Conservation (phyloP, 2,888 invertebrate genomes). For the Epistrophe grossulariae region DNA sequence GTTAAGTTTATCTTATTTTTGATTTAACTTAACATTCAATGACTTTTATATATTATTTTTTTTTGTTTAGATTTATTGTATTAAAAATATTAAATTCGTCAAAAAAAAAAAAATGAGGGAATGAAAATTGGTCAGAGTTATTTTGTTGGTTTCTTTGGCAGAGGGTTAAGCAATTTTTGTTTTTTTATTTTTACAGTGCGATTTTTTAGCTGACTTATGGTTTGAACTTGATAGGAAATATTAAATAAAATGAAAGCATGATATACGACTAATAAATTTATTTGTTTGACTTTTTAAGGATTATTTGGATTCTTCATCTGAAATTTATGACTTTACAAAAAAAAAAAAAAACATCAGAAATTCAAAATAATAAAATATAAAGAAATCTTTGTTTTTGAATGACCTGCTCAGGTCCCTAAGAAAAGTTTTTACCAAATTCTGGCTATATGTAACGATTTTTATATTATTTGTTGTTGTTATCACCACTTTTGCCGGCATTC, state of each 20-base stretch:
- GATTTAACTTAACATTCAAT: slow-evolving; percentile 13
- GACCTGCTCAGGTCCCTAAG: not conserved
- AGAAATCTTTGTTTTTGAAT: not conserved
- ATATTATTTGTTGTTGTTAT: not conserved
- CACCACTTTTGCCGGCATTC: not conserved
- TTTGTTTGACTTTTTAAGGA: not conserved
- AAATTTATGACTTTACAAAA: not conserved
- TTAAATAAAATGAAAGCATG: not conserved
- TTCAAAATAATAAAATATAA: not conserved
- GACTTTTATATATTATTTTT: slow-evolving; percentile 18
- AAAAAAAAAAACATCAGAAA: not conserved
- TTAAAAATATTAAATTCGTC: not conserved
- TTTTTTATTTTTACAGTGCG: not conserved
- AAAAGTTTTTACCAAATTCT: not conserved
- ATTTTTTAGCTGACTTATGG: not conserved
- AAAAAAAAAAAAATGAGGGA: not conserved
- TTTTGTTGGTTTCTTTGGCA: not conserved
- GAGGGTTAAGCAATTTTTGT: not conserved
- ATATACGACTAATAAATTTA: not conserved
- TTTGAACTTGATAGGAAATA: slow-evolving; percentile 5
- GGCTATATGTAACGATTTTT: not conserved
- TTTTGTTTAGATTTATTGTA: slow-evolving; percentile 1
- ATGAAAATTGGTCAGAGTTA: slow-evolving; percentile 12
- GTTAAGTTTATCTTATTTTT: not conserved
- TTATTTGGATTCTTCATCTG: not conserved